These are phyloP conservation scores for Tigriopus japonicus DNA, from an alignment of 1,140 invertebrate genomes.

Conservation along the genomic window DNA sequence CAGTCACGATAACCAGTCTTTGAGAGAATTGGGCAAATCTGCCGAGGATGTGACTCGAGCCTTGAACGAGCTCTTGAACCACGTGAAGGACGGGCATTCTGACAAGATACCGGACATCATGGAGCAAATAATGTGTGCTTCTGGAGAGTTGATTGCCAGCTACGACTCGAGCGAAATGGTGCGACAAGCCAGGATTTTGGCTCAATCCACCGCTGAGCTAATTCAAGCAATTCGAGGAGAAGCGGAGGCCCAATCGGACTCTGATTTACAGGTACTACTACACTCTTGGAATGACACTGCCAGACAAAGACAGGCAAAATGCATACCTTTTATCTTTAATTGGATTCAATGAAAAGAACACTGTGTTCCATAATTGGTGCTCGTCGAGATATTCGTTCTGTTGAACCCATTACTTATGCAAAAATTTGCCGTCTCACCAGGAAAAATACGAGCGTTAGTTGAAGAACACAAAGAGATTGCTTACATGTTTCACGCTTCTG, in stretches of 20 bases:
- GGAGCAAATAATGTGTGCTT: conserved; percentile 70
- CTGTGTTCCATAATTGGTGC: no score
- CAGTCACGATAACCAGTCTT: conserved; percentile 40
- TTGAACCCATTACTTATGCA: no score
- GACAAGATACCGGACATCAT: conserved; percentile 31
- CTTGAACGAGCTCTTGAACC: conserved; percentile 70
- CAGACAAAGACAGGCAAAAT: no score
- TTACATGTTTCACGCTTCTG: no score
- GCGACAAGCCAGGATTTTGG: conserved; percentile 49
- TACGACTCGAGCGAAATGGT: conserved; percentile 82
- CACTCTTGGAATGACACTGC: no score
- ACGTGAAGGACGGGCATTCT: conserved; percentile 45
- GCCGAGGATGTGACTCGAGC: conserved; percentile 73
- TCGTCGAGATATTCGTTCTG: no score
- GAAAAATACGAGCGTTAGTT: no score
- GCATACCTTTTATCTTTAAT: no score
- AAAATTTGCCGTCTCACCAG: no score
- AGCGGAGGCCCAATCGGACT: conserved; percentile 67
- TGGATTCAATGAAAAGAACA: no score
- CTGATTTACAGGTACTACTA: conserved; percentile 37
- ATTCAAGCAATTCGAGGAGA: conserved; percentile 86
- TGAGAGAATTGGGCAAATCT: conserved; percentile 57
- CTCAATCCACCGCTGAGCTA: conserved; percentile 65
- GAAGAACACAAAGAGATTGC: no score
- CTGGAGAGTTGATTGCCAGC: conserved; percentile 66